Base-by-base conservation (phyloP, 2,888 invertebrate species). In the Drosophila rellima region DNA sequence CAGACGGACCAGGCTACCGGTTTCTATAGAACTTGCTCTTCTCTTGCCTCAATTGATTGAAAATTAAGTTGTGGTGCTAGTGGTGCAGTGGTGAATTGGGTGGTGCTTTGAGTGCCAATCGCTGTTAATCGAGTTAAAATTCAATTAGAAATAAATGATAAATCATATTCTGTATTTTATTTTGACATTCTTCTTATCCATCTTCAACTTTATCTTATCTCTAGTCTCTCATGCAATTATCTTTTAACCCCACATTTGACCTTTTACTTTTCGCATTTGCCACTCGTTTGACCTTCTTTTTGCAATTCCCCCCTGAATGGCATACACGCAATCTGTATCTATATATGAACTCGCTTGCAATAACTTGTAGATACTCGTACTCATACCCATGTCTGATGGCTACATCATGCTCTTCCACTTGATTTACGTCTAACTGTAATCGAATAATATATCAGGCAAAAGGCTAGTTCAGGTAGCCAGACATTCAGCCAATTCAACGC, bases 371-470 rank as follows among this genome's bases (percentile, higher is more conserved):
- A 29, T 51, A 40, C 66, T 55, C 64, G 44, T 59, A 73, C 37
- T 37, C 15, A 51, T 35, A 26, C 59, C 35, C 44, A 50, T 20
- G 42, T 52, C 66, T 83, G 85, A 82, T 80, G 82, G 85, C 83
- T 83, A 81, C 81, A 85, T 84, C 86, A 82, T 81, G 78, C 70
- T 72, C 82, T 85, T 84, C 84, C 87, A 84, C 84, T 82, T 85
- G 87, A 85, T 84, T 86, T 84, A 86, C 85, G 86, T 77, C 84
- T 86, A 85, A 85, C 87, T 86, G 84, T 85, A 85, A 86, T 81
- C 81, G 87, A 78, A 86, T 84, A 84, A 85, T 85, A 82, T 84
- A 86, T 82, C 84, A 84, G 84, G 78, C 64, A 78, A 72, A 56
- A 70, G 78, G 74, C 81, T 52, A 54, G 29, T 52, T 48, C 77